phyloP scores from a whole-genome alignment of 2,888 invertebrate genomes.

The Helobdella robusta region DNA sequence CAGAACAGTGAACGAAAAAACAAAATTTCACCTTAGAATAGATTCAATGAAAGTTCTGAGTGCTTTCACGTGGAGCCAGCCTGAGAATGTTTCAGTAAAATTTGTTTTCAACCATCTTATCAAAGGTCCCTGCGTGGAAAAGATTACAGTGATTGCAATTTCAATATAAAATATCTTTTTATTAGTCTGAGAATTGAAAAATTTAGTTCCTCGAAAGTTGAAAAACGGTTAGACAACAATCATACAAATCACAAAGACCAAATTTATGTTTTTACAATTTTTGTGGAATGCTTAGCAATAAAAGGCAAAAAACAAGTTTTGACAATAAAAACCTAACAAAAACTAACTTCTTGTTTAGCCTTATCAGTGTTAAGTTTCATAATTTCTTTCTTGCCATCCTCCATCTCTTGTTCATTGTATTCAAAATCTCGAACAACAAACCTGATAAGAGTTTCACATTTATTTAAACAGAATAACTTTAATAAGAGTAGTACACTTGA shows the following conservation, averaged over 20 bases:
- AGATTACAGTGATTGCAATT: not conserved
- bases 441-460: too few species aligned
- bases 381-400: constrained; percentile 91
- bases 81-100: constrained; percentile 97
- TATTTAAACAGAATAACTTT: too few species aligned
- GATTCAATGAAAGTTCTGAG: constrained; percentile 96
- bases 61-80: constrained; percentile 97
- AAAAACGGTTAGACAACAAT: too few species aligned
- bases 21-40: constrained; percentile 67
- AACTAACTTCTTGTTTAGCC: constrained; percentile 82
- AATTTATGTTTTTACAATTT: too few species aligned
- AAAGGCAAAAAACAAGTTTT: too few species aligned
- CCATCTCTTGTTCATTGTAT: constrained; percentile 93
- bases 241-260: too few species aligned
- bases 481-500: not conserved
- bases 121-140: constrained; percentile 16
- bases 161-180: not conserved
- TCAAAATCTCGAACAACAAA: constrained; percentile 94
- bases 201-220: too few species aligned
- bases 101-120: constrained; percentile 96
- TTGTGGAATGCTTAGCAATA: too few species aligned
- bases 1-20: not conserved
- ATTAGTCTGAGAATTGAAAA: too few species aligned
- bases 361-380: constrained; percentile 93
- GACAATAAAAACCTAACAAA: not conserved